Base-by-base conservation (phyloP, 2,113 vertebrate species). In the Cottus gobio region DNA sequence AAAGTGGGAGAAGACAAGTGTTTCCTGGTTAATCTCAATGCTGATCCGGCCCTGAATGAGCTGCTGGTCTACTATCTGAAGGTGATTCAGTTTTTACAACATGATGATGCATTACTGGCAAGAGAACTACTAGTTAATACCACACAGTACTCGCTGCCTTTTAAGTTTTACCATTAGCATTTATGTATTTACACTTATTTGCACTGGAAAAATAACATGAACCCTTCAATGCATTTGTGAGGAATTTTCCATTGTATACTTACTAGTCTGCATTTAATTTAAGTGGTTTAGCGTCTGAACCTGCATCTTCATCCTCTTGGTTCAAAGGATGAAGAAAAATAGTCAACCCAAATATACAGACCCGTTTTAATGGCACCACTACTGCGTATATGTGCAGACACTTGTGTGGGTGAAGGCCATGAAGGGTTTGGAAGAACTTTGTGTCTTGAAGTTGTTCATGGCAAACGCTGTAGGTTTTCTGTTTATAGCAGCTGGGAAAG, bases 1-100 rank as follows among this genome's bases (percentile, higher is more conserved):
- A 99, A 99, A 91, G 97, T 99, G 72, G 97, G 97, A 3, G 98
- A 99, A 79, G 97, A 99, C 91, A 99, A 99, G 79, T 97, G 97
- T 89, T 99, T 98, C 75, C 91, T 99, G 64, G 98, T 99, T 83
- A 99, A 99, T 91, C 94, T 99, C 72, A 99, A 99, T 18, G 98
- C 98, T 0, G 98, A 99, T 80, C 98, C 98, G 69, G 98, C 98
- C 0, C 96, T 99, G 42, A 99, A 99, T 0, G 98, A 99, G 89
- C 97, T 99, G 26, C 92, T 99, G 79, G 98, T 99, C 77, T 99
- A 99, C 85, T 99, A 99, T 87, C 95, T 99, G 87, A 99, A 99
- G 97, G 98, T 99, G 87, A 91, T 8, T 9, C 18, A 34, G 26
- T 13, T 63, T 71, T 48, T 34, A 42, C 6, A 30, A 26, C 46